A percentile compares a stretch with the other conserved stretches of the same genome.
phyloP scores from a whole-genome alignment of 2,113 vertebrate species.

The Gavia stellata region DNA sequence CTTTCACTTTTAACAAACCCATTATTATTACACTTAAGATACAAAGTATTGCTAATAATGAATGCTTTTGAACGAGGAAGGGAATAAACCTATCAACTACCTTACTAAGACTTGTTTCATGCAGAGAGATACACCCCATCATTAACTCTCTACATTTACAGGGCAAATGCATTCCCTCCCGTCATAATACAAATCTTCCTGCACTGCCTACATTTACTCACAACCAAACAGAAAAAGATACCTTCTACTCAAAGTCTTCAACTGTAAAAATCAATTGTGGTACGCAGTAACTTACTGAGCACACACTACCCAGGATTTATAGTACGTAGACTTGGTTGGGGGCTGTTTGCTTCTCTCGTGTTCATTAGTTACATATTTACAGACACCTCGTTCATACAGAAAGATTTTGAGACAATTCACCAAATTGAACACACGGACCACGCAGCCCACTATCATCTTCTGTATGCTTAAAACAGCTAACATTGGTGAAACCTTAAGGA shows the following conservation, averaged over 20 bases:
- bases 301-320: neutral
- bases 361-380: neutral
- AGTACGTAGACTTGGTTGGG: neutral
- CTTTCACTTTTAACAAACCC: neutral
- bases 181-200: neutral
- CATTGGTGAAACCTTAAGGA: neutral
- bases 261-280: neutral
- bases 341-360: neutral
- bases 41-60: neutral
- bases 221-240: neutral
- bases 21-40: neutral
- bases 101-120: neutral
- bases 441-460: neutral
- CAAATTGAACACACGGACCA: too few relatives aligned
- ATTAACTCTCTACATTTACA: neutral
- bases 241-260: neutral
- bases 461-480: rapidly evolving
- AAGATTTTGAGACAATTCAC: neutral
- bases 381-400: neutral
- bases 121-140: neutral
- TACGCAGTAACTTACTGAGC: neutral
- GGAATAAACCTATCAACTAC: neutral
- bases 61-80: neutral
- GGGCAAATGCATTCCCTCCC: neutral
- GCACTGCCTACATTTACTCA: neutral